phyloP scores from a whole-genome alignment of 2,113 vertebrate genomes.

The Cromileptes altivelis region DNA sequence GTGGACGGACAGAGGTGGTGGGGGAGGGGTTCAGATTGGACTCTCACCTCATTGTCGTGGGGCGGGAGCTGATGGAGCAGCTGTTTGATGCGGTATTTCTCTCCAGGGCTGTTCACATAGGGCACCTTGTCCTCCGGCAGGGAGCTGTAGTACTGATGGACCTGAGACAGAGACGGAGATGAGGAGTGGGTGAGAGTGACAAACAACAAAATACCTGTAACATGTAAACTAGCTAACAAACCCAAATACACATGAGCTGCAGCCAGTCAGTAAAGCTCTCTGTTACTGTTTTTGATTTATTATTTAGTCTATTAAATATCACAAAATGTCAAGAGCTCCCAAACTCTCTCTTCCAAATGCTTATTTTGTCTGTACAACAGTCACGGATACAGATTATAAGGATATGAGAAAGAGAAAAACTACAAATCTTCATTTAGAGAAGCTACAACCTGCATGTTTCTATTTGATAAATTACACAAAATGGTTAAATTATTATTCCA shows the following conservation, averaged over 20 bases:
- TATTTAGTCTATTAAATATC: background rate
- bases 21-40: conserved; percentile 40
- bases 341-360: background rate
- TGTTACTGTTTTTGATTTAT: background rate
- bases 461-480: conserved; percentile 14
- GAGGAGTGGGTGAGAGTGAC: background rate
- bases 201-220: conserved; percentile 3
- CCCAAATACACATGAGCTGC: background rate
- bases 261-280: background rate
- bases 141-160: conserved; percentile 98
- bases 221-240: background rate
- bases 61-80: conserved; percentile 97
- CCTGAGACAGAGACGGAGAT: conserved; percentile 80
- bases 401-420: background rate
- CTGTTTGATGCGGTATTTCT: conserved; percentile 97
- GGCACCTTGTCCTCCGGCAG: conserved; percentile 98
- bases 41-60: conserved; percentile 98
- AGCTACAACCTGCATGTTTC: background rate
- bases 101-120: conserved; percentile 97
- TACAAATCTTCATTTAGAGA: background rate
- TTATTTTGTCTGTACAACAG: background rate
- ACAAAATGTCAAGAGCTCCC: background rate
- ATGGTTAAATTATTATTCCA: background rate
- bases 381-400: background rate
- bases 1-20: conserved; percentile 1